Percentiles rank a stretch among this genome's conserved stretches.
phyloP scores from a whole-genome alignment of 2,797 vertebrate species.

The Lophotriccus pileatus region DNA sequence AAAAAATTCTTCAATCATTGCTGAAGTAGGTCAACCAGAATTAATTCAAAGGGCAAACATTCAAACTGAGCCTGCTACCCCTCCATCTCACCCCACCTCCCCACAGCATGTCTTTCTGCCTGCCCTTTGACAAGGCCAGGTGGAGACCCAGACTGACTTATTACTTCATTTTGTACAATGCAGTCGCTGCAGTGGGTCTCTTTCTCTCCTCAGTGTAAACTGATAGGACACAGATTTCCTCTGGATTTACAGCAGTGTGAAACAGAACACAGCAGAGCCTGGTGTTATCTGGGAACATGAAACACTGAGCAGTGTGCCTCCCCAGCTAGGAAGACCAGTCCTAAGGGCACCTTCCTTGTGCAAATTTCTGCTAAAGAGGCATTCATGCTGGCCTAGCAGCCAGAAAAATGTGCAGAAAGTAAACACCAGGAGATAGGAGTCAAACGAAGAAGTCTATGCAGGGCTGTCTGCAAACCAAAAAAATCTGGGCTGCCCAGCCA shows the following conservation, averaged over 20 bases:
- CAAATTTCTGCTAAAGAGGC: neutral
- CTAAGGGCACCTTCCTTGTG: neutral
- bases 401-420: neutral
- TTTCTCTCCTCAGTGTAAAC: neutral
- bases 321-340: neutral
- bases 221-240: neutral
- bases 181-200: neutral
- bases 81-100: neutral
- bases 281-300: neutral
- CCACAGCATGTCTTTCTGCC: neutral
- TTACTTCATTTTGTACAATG: conserved; percentile 19
- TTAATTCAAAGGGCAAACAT: conserved; percentile 92
- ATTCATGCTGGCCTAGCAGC: neutral
- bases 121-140: conserved; percentile 54
- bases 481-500: neutral
- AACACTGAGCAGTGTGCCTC: neutral
- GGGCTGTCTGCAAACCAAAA: neutral
- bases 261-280: neutral
- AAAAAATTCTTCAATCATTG: conserved; percentile 80
- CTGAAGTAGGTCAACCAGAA: conserved; percentile 93
- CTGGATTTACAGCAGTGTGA: neutral
- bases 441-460: neutral
- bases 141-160: conserved; percentile 21
- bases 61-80: conserved; percentile 57
- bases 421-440: neutral